Evolutionary conservation across 2,797 vertebrate genomes (phyloP).

Genomic region (Erethizon dorsatum): DNA sequence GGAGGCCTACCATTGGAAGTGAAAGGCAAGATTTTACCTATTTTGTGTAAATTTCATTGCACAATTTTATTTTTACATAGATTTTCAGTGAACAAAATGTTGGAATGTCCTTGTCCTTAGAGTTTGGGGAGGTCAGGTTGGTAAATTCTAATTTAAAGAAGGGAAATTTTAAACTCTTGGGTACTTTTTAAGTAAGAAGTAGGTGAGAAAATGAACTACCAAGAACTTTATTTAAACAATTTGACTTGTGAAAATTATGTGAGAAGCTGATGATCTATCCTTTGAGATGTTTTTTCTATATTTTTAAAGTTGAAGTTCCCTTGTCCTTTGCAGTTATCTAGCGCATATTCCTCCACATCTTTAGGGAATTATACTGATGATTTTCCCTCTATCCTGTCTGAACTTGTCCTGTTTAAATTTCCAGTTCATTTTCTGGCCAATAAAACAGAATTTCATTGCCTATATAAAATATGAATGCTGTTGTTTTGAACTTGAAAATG

Average conservation of each 20-base stretch:
- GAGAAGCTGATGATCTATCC: conserved; percentile 69
- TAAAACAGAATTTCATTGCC: neutral
- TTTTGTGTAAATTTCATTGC: conserved; percentile 42
- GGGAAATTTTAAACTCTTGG: conserved; percentile 29
- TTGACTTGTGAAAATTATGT: conserved; percentile 75
- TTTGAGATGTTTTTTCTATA: conserved; percentile 40
- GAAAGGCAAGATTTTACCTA: neutral
- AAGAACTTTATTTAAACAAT: conserved; percentile 52
- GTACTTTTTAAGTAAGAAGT: conserved; percentile 56
- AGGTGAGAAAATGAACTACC: conserved; percentile 68
- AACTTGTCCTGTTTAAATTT: conserved; percentile 55
- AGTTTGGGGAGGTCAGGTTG: conserved; percentile 43
- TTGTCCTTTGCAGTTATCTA: conserved; percentile 10
- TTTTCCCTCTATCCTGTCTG: neutral
- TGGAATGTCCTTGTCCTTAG: neutral
- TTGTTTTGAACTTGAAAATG: neutral
- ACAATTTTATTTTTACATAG: conserved; percentile 33
- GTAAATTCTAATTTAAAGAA: conserved; percentile 65
- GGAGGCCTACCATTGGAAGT: neutral
- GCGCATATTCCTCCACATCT: conserved; percentile 17
- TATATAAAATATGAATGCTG: neutral
- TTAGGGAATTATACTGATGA: conserved; percentile 27
- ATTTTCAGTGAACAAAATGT: conserved; percentile 14
- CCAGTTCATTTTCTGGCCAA: conserved; percentile 1
- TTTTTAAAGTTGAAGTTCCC: conserved; percentile 62